Conservation (phyloP, 2,888 invertebrate genomes). For the Scaptomyza parva region DNA sequence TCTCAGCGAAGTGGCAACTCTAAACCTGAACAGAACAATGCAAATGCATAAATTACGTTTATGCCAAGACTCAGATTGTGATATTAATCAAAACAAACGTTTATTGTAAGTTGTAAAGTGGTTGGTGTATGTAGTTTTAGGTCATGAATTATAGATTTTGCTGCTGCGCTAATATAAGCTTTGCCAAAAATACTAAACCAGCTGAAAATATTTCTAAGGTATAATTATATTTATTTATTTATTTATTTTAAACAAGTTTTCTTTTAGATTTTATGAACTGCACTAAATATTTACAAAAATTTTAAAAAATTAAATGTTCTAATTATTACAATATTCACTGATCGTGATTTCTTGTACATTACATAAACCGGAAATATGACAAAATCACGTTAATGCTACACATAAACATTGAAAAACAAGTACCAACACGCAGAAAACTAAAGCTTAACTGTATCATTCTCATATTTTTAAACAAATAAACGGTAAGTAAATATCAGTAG, state of each 20-base stretch:
- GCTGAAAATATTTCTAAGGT: not conserved
- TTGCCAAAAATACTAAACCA: not conserved
- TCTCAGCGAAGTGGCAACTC: constrained; percentile 39
- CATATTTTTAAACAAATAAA: constrained; percentile 79
- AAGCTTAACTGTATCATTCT: constrained; percentile 76
- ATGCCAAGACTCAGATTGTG: constrained; percentile 6
- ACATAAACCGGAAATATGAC: not conserved
- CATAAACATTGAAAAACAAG: constrained; percentile 44
- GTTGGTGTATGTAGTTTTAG: not conserved
- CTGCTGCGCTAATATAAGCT: not conserved
- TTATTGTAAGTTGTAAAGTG: not conserved
- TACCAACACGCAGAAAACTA: constrained; percentile 58
- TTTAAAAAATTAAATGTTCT: not conserved
- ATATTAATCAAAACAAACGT: constrained; percentile 5
- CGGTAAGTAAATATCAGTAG: constrained; percentile 77
- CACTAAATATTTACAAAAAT: not conserved
- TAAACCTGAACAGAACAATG: constrained; percentile 38
- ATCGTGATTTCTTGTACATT: constrained; percentile 7
- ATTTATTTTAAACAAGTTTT: not conserved
- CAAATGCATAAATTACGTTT: constrained; percentile 37
- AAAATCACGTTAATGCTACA: constrained; percentile 17
- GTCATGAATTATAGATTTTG: not conserved
- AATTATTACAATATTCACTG: not conserved
- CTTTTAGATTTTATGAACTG: not conserved
- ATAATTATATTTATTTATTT: not conserved